Percentiles rank a stretch among this genome's conserved stretches.
Evolutionary conservation across 2,888 invertebrate species (phyloP).

Genomic region (Julus scandinavius): DNA sequence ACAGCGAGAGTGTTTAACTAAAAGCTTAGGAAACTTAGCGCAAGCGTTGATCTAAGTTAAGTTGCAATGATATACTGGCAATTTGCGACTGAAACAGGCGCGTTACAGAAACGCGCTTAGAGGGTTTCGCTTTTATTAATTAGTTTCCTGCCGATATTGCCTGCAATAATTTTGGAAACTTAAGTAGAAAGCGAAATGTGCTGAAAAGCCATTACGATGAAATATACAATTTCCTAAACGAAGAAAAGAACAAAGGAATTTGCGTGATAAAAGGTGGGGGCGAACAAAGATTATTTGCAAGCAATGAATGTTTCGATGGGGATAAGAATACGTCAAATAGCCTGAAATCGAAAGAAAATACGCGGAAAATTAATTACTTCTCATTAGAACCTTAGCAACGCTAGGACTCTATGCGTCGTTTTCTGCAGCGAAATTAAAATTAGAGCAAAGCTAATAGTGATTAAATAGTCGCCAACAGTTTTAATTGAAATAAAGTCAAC

Average conservation of each 20-base stretch:
- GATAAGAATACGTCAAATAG: background rate
- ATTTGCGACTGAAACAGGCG: background rate
- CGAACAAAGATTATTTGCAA: background rate
- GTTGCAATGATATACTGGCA: background rate
- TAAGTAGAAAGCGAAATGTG: background rate
- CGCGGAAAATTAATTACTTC: background rate
- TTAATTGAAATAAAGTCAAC: slow-evolving; percentile 3
- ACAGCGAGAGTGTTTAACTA: too few relatives aligned
- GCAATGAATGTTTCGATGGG: background rate
- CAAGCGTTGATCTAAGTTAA: too few relatives aligned
- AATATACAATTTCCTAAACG: background rate
- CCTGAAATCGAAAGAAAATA: background rate
- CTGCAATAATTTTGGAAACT: background rate
- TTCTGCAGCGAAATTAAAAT: background rate
- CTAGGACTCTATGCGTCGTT: too few relatives aligned
- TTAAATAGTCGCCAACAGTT: background rate
- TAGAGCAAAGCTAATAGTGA: background rate
- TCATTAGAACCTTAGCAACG: too few relatives aligned
- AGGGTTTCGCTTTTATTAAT: background rate
- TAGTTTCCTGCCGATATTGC: background rate
- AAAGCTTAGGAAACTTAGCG: too few relatives aligned
- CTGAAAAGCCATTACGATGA: background rate
- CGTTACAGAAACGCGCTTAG: background rate
- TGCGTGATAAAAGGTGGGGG: background rate
- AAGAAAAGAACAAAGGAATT: background rate